phyloP scores from a whole-genome alignment of 1,140 invertebrate genomes.

The Drosophila subpulchrella region DNA sequence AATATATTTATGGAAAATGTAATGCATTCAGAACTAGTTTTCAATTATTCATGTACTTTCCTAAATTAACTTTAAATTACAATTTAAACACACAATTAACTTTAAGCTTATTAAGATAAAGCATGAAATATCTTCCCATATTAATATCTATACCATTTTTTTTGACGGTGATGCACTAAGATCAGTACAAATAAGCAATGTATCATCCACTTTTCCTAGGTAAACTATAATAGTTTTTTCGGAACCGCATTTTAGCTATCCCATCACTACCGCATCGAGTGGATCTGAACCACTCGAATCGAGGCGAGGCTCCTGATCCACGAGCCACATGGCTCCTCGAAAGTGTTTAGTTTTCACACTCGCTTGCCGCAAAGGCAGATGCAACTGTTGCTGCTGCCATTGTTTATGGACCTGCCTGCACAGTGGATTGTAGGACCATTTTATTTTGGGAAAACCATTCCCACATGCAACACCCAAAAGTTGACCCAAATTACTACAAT shows the following conservation, averaged over 20 bases:
- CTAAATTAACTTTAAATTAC: no score
- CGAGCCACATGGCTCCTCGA: slow-evolving; percentile 38
- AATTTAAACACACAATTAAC: no score
- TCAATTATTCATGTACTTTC: no score
- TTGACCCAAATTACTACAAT: slow-evolving; percentile 10
- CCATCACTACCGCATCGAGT: background rate
- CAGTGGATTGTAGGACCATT: slow-evolving; percentile 16
- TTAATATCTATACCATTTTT: no score
- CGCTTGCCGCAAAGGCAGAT: slow-evolving; percentile 23
- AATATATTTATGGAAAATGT: no score
- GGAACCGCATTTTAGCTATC: background rate
- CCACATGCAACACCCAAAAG: slow-evolving; percentile 13
- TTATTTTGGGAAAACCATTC: background rate
- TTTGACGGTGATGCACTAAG: no score
- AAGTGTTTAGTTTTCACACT: slow-evolving; percentile 55
- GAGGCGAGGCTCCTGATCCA: slow-evolving; percentile 18
- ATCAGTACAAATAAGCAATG: no score
- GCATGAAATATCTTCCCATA: no score
- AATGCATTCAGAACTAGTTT: no score
- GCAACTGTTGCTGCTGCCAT: slow-evolving; percentile 53
- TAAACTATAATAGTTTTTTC: background rate
- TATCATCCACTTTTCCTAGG: background rate
- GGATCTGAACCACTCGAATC: slow-evolving; percentile 16
- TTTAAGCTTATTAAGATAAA: no score
- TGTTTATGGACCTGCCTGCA: slow-evolving; percentile 10